Conservation (phyloP, 2,113 vertebrate genomes). For the Oxygymnocypris stewartii region DNA sequence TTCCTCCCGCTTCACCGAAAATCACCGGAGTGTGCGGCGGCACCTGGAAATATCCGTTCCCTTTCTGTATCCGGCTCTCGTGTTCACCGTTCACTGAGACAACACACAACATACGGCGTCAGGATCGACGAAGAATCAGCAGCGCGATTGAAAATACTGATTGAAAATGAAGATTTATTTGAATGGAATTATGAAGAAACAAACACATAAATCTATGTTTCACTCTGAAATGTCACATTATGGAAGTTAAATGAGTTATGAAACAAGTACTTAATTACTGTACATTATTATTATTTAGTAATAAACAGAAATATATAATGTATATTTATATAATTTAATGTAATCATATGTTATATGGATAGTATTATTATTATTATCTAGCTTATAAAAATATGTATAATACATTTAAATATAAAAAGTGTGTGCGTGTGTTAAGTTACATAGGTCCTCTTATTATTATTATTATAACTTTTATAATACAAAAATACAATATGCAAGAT, state of each 20-base stretch:
- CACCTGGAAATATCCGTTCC: conserved; percentile 98
- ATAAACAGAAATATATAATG: too few relatives aligned
- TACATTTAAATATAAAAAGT: too few relatives aligned
- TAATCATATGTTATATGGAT: too few relatives aligned
- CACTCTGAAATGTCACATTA: too few relatives aligned
- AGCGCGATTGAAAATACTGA: not conserved
- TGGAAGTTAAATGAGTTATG: too few relatives aligned
- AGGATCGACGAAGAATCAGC: not conserved
- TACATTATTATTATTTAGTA: not conserved
- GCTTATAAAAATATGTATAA: too few relatives aligned
- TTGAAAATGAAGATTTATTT: not conserved
- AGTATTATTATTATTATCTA: too few relatives aligned
- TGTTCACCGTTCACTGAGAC: conserved; percentile 90
- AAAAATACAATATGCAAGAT: not conserved
- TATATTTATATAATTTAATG: too few relatives aligned
- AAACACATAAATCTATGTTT: not conserved
- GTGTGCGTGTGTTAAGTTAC: too few relatives aligned
- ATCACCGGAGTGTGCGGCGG: conserved; percentile 98
- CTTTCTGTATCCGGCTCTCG: conserved; percentile 94
- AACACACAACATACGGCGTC: not conserved
- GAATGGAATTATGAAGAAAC: not conserved
- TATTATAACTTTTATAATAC: not conserved
- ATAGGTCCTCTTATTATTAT: not conserved
- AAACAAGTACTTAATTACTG: too few relatives aligned
- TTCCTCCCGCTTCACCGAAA: conserved; percentile 95